A percentile compares a stretch with the other conserved stretches of the same genome.
These are phyloP conservation scores for Auanema freiburgensis DNA, from an alignment of 2,888 invertebrate genomes.

Conservation along the genomic window DNA sequence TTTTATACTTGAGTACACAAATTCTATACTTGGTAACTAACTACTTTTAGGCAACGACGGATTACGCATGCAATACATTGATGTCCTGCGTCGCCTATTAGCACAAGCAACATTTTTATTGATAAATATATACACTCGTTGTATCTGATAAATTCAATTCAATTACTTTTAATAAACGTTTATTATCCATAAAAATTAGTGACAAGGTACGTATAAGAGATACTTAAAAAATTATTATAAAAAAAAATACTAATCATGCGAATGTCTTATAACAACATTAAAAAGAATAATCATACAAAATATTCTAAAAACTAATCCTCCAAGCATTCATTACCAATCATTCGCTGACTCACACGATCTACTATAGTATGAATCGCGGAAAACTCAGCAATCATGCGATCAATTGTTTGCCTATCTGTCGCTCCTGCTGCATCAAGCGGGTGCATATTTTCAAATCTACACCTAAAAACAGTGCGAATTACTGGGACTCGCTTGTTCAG, in stretches of 20 bases:
- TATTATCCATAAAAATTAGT: conserved; percentile 4
- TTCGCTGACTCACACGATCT: too few species aligned
- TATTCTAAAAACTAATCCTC: too few species aligned
- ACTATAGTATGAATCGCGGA: conserved; percentile 5
- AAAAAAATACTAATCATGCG: background rate
- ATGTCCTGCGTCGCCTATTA: too few species aligned
- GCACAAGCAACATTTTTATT: too few species aligned
- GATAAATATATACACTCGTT: too few species aligned
- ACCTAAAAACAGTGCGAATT: conserved; percentile 17
- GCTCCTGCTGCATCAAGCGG: background rate
- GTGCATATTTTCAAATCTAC: conserved; percentile 8
- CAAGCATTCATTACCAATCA: too few species aligned
- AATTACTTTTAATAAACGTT: too few species aligned
- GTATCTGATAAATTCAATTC: too few species aligned
- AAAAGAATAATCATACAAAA: conserved; percentile 3
- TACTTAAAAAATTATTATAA: background rate
- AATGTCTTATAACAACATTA: background rate
- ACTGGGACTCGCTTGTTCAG: conserved; percentile 17
- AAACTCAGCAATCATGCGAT: conserved; percentile 14
- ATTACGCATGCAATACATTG: too few species aligned
- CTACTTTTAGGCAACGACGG: too few species aligned
- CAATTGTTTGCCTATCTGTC: conserved; percentile 13
- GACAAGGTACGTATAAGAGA: conserved; percentile 8
- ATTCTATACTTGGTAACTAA: too few species aligned
- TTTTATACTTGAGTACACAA: too few species aligned